These are phyloP conservation scores for Acronicta alni DNA, from an alignment of 2,888 invertebrate genomes.

Conservation along the genomic window DNA sequence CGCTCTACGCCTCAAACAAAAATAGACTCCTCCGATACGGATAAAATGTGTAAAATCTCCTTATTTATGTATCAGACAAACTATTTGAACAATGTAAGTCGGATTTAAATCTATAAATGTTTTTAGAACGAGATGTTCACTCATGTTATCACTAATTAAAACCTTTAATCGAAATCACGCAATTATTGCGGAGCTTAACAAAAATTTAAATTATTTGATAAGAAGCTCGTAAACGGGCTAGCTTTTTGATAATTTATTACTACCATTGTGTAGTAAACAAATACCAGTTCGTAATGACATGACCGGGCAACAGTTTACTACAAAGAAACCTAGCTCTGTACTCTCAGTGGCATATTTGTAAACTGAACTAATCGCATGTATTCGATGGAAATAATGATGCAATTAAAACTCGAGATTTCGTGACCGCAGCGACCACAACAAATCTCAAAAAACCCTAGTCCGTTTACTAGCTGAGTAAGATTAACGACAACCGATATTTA, in stretches of 20 bases:
- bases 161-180: constrained; percentile 10
- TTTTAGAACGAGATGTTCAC: constrained; percentile 35
- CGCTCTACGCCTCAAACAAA: constrained; percentile 11
- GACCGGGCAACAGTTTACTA: too few relatives aligned
- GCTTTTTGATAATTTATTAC: too few relatives aligned
- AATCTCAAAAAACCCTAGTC: too few relatives aligned
- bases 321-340: too few relatives aligned
- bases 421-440: too few relatives aligned
- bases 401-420: too few relatives aligned
- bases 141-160: constrained; percentile 19
- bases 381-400: too few relatives aligned
- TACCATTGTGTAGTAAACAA: not conserved
- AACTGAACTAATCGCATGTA: too few relatives aligned
- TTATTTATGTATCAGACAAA: constrained; percentile 10
- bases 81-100: constrained; percentile 19
- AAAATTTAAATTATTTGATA: constrained; percentile 8
- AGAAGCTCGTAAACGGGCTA: too few relatives aligned
- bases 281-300: not conserved
- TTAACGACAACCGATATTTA: constrained; percentile 27
- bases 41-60: constrained; percentile 27
- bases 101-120: constrained; percentile 20
- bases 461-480: constrained; percentile 1
- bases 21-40: constrained; percentile 22
- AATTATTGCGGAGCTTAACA: constrained; percentile 8
- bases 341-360: too few relatives aligned